Conservation (phyloP, 1,140 invertebrate species). For the Brachionus rubens region DNA sequence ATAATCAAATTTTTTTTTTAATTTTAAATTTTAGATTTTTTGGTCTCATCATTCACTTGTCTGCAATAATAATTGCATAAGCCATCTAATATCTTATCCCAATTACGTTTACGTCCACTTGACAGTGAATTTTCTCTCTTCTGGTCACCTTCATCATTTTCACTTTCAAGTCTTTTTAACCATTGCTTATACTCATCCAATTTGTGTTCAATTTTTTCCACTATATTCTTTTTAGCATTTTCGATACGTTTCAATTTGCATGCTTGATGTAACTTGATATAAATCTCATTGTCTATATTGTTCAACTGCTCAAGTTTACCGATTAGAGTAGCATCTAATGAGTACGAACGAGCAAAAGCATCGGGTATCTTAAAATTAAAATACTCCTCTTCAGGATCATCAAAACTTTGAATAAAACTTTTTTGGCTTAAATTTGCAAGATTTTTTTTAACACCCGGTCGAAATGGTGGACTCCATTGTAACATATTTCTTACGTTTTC, state of each 20-base stretch:
- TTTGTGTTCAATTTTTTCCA: background rate
- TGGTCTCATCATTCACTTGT: too few species aligned
- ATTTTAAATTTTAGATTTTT: too few species aligned
- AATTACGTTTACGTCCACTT: too few species aligned
- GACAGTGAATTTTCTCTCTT: too few species aligned
- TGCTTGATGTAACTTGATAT: background rate
- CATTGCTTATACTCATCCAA: background rate
- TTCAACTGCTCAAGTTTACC: conserved; percentile 7
- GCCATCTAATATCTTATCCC: too few species aligned
- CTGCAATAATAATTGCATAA: too few species aligned
- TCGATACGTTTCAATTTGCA: background rate
- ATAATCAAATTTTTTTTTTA: too few species aligned
- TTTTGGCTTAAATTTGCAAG: background rate
- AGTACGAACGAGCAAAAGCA: background rate
- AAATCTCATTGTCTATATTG: conserved; percentile 7
- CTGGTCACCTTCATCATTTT: too few species aligned
- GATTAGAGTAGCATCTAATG: background rate
- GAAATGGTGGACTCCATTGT: background rate
- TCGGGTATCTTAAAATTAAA: background rate
- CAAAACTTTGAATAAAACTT: background rate
- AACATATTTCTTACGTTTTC: too few species aligned
- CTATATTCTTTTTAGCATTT: background rate
- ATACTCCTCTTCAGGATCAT: conserved; percentile 9
- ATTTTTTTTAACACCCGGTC: background rate
- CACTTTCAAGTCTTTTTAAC: background rate